Conservation (phyloP, 2,888 invertebrate species). For the Acrocyrtus sp. region DNA sequence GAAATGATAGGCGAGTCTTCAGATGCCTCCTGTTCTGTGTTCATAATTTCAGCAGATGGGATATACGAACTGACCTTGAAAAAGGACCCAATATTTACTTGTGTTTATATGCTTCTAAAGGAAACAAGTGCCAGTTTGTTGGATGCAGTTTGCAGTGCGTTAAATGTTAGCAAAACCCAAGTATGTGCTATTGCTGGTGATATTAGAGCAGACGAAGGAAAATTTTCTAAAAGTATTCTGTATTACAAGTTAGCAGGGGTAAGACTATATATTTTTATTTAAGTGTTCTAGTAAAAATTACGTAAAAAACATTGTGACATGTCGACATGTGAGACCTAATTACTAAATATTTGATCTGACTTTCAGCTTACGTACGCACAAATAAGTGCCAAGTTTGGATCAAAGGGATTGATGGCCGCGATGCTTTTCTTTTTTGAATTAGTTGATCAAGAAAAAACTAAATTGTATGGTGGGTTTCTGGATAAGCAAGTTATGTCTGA, state of each 20-base stretch:
- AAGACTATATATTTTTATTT: background rate
- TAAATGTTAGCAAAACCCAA: constrained; percentile 59
- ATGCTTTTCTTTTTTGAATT: constrained; percentile 62
- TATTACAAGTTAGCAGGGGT: constrained; percentile 63
- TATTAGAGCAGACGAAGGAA: constrained; percentile 60
- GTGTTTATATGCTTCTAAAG: constrained; percentile 55
- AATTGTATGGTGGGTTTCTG: constrained; percentile 54
- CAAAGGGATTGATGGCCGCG: constrained; percentile 60
- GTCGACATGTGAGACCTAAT: no score
- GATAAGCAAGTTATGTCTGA: constrained; percentile 60
- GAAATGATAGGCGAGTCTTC: constrained; percentile 53
- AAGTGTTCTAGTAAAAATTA: no score
- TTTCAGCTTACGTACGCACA: constrained; percentile 57
- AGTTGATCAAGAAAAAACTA: constrained; percentile 61
- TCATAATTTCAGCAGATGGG: constrained; percentile 57
- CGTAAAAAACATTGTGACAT: no score
- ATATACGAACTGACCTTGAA: constrained; percentile 55
- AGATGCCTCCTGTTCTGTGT: constrained; percentile 58
- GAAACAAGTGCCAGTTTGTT: constrained; percentile 57
- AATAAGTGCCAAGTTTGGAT: constrained; percentile 63
- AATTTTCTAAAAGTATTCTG: constrained; percentile 62
- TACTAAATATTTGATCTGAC: background rate
- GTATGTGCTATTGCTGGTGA: constrained; percentile 62
- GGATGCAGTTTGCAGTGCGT: constrained; percentile 59
- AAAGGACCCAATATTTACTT: constrained; percentile 57